These are phyloP conservation scores for Lasioglossum figueresi DNA, from an alignment of 2,888 invertebrate species.

Conservation along the genomic window DNA sequence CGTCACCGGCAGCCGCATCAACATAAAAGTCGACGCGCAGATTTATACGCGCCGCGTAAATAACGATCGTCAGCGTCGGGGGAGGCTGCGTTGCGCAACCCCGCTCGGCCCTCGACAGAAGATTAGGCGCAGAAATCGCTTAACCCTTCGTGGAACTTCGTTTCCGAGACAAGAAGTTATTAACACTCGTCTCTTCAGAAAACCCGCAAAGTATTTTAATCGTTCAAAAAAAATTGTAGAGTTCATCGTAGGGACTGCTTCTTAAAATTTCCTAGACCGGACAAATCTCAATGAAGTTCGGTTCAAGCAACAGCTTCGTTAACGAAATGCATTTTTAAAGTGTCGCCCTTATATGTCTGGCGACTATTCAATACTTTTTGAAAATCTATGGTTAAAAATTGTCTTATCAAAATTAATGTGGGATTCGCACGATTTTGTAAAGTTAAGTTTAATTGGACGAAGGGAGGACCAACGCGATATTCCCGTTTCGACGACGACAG, in stretches of 20 bases:
- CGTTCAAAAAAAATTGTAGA: too few species aligned
- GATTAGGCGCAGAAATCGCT: slow-evolving; percentile 22
- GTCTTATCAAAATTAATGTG: neutral
- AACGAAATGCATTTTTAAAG: too few species aligned
- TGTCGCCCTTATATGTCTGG: too few species aligned
- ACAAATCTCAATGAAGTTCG: too few species aligned
- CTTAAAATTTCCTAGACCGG: neutral
- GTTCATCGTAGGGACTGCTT: too few species aligned
- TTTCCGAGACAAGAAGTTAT: neutral
- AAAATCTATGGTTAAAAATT: neutral
- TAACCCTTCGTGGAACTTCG: neutral
- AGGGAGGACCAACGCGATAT: neutral
- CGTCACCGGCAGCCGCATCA: slow-evolving; percentile 21
- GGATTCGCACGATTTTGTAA: neutral
- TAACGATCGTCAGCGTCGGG: slow-evolving; percentile 41
- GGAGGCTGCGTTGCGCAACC: slow-evolving; percentile 5
- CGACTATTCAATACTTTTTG: too few species aligned
- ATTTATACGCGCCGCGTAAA: slow-evolving; percentile 47
- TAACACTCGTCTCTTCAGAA: too few species aligned
- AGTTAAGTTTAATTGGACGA: slow-evolving; percentile 12
- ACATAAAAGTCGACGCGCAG: slow-evolving; percentile 41
- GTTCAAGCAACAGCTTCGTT: too few species aligned
- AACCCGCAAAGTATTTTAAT: too few species aligned
- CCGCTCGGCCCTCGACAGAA: neutral
- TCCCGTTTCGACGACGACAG: slow-evolving; percentile 1